Conservation (phyloP, 2,113 vertebrate genomes). For the Nyctereutes procyonoides region DNA sequence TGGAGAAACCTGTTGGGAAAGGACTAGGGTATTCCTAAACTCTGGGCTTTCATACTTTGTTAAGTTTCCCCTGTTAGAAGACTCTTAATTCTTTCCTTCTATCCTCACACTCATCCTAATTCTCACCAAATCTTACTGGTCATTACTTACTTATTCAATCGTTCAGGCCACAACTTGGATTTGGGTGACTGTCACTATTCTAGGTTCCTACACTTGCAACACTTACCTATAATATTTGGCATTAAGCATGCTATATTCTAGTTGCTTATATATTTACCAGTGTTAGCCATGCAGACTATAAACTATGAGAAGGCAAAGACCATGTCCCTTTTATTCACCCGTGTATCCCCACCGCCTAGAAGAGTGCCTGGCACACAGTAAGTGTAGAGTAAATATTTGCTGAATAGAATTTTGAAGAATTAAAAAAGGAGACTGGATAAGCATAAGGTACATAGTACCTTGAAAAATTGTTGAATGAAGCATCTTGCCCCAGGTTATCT, state of each 20-base stretch:
- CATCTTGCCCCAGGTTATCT: neutral
- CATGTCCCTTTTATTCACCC: neutral
- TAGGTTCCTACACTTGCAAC: neutral
- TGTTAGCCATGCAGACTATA: neutral
- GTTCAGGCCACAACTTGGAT: neutral
- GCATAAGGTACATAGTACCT: neutral
- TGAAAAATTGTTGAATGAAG: neutral
- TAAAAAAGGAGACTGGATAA: neutral
- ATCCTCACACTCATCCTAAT: neutral
- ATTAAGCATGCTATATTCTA: neutral
- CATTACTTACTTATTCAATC: neutral
- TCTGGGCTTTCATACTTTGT: neutral
- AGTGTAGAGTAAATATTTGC: neutral
- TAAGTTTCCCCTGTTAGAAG: neutral
- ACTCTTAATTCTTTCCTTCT: neutral
- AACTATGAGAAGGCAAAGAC: neutral
- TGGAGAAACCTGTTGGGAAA: neutral
- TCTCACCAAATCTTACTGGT: neutral
- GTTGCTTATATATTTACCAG: neutral
- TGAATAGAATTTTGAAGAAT: neutral
- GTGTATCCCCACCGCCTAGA: neutral
- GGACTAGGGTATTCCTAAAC: neutral
- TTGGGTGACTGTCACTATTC: neutral
- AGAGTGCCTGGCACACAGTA: neutral
- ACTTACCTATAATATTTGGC: conserved; percentile 29